Evolutionary conservation across 2,888 invertebrate species (phyloP), one percentile per base, ranked within the genome.

Genomic region (Drosophila ezoana): DNA sequence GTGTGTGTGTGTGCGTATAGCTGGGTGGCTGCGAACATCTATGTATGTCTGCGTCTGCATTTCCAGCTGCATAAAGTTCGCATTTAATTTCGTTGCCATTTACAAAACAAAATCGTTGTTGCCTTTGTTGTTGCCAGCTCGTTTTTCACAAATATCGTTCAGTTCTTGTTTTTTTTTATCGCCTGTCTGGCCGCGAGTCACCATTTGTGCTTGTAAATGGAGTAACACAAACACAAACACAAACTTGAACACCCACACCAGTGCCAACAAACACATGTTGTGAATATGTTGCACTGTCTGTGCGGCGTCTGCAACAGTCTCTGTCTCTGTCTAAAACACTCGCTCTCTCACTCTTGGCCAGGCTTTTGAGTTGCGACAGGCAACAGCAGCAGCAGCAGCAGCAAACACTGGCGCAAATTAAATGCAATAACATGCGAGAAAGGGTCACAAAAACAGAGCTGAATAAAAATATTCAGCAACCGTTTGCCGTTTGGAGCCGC

Each of bases 51-150:
- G 49, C 33, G 79, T 69, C 74, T 81, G 76, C 82, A 87, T 82
- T 87, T 82, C 67, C 78, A 76, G 69, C 82, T 82, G 85, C 87
- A 87, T 82, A 85, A 82, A 87, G 80, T 73, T 87, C 80, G 67
- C 82, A 87, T 85, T 85, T 85, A 85, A 87, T 85, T 87, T 87
- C 58, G 87, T 84, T 80, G 73, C 69, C 79, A 68, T 65, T 69
- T 59, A 53, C 63, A 64, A 69, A 69, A 54, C 67, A 45, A 61
- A 54, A 41, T 58, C 54, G 49, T 56, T 62, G 62, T 45, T 45
- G 40, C 11, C 8, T 28, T 28, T 28, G 28, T 28, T 28, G 28
- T 28, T 28, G 28, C 28, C 28, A 28, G 8, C 47, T 44, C 66
- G 63, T 75, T 77, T 80, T 74, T 72, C 51, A 57, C 49, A 54